Percentiles rank a stretch among this genome's conserved stretches.
Evolutionary conservation across 2,888 invertebrate genomes (phyloP).

Genomic region (Caradrina clavipalpis): DNA sequence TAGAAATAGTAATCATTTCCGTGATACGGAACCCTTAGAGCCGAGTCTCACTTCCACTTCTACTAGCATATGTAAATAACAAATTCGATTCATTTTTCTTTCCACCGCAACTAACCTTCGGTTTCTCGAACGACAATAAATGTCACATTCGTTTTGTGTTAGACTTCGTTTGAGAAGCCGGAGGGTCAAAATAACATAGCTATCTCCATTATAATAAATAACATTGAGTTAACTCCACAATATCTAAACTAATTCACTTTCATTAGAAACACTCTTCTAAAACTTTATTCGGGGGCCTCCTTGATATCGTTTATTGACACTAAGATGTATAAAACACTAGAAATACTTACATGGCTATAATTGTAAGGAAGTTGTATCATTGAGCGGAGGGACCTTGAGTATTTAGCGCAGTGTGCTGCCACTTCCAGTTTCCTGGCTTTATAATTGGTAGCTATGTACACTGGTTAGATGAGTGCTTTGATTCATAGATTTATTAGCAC

Average conservation of each 20-base stretch:
- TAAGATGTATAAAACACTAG: slow-evolving; percentile 49
- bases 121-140: too few relatives aligned
- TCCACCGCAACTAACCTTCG: slow-evolving; percentile 7
- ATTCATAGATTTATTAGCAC: neutral
- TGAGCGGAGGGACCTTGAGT: slow-evolving; percentile 38
- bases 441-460: neutral
- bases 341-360: slow-evolving; percentile 55
- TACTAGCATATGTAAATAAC: neutral
- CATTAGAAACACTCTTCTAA: slow-evolving; percentile 4
- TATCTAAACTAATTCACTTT: slow-evolving; percentile 37
- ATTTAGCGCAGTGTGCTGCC: neutral
- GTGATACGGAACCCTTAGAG: slow-evolving; percentile 19
- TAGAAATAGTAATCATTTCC: neutral
- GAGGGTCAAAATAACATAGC: slow-evolving; percentile 1
- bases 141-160: too few relatives aligned
- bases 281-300: slow-evolving; percentile 4
- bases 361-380: slow-evolving; percentile 41
- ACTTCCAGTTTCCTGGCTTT: neutral
- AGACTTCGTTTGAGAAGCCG: too few relatives aligned
- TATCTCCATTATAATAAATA: slow-evolving; percentile 34
- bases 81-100: slow-evolving; percentile 54
- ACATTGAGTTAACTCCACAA: slow-evolving; percentile 45
- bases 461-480: neutral
- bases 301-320: slow-evolving; percentile 7
- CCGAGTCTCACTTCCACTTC: slow-evolving; percentile 5